phyloP scores from a whole-genome alignment of 2,113 vertebrate species.

The Clarias magur region DNA sequence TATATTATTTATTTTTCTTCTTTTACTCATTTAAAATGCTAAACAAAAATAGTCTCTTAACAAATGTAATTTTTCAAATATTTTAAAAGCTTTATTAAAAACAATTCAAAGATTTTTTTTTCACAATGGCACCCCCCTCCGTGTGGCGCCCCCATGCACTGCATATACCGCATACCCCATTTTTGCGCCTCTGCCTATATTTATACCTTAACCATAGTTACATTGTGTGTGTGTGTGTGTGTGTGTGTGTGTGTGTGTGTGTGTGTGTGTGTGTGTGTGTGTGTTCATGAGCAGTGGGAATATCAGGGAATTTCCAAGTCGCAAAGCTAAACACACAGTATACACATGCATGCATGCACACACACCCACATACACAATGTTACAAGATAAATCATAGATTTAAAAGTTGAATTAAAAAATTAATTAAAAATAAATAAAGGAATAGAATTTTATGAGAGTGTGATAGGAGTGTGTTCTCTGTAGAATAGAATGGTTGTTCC shows the following conservation, averaged over 20 bases:
- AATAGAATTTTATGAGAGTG: neutral
- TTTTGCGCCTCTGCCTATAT: too few species aligned
- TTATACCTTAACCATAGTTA: too few species aligned
- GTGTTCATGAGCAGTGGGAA: neutral
- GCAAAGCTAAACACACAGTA: conserved; percentile 52
- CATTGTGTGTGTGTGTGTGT: neutral
- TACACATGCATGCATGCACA: neutral
- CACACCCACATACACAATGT: neutral
- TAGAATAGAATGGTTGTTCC: neutral
- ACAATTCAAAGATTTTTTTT: too few species aligned
- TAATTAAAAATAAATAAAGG: neutral
- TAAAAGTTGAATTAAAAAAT: neutral
- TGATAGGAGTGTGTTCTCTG: neutral
- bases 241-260: neutral
- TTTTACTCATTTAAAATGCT: too few species aligned
- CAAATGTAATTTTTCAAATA: too few species aligned
- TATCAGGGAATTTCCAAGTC: conserved; percentile 65
- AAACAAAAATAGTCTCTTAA: too few species aligned
- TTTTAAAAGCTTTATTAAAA: too few species aligned
- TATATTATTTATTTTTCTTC: too few species aligned
- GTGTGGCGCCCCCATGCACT: too few species aligned
- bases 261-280: neutral
- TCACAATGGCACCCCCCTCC: too few species aligned
- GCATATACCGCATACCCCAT: too few species aligned
- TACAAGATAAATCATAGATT: neutral